phyloP scores from a whole-genome alignment of 2,797 vertebrate genomes.

The Sparidentex hasta region DNA sequence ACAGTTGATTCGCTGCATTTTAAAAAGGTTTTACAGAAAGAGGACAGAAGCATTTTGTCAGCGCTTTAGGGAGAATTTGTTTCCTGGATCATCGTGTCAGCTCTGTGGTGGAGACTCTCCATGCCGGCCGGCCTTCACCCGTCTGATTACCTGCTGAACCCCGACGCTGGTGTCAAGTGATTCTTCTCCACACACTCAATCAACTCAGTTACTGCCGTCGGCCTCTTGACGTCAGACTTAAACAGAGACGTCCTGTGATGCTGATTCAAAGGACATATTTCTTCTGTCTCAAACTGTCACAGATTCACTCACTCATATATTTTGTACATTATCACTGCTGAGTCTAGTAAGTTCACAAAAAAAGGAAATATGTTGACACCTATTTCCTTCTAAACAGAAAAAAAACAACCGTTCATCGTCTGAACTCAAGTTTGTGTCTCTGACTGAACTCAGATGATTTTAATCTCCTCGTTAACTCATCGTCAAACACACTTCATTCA shows the following conservation, averaged over 20 bases:
- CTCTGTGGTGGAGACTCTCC: neutral
- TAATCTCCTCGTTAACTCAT: too few species aligned
- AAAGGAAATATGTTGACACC: too few species aligned
- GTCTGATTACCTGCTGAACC: constrained; percentile 1
- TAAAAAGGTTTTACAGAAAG: neutral
- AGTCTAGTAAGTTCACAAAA: too few species aligned
- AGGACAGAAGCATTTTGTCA: neutral
- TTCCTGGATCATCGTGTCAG: neutral
- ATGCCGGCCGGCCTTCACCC: neutral
- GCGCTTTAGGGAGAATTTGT: neutral
- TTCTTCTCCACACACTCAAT: neutral
- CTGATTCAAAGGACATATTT: neutral
- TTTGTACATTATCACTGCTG: neutral
- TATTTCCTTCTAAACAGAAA: too few species aligned
- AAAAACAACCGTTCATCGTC: too few species aligned
- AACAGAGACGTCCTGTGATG: neutral
- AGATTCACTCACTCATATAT: neutral
- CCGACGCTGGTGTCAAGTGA: neutral
- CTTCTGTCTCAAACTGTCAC: neutral
- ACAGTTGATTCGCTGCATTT: neutral
- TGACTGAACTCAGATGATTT: too few species aligned
- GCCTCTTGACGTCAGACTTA: neutral
- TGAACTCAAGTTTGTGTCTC: too few species aligned
- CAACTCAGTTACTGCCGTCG: neutral
- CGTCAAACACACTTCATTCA: too few species aligned